Conservation (phyloP, 2,888 invertebrate species). For the Eupeodes luniger region DNA sequence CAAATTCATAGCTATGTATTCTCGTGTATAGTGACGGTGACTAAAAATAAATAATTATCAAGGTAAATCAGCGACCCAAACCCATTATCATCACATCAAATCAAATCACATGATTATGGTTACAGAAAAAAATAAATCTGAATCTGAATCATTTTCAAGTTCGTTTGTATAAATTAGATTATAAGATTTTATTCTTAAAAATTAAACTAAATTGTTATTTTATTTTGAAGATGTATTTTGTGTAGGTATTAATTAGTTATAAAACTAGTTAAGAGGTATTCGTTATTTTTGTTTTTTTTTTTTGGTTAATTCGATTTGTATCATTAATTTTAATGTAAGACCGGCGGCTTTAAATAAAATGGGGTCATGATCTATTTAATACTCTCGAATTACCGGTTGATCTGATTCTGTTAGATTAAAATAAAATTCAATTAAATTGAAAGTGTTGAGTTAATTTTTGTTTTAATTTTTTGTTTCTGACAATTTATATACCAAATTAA, state of each 20-base stretch:
- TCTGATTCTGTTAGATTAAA: neutral
- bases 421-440: neutral
- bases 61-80: conserved; percentile 9
- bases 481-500: too few relatives aligned
- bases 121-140: neutral
- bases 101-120: too few relatives aligned
- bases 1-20: neutral
- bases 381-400: conserved; percentile 1
- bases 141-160: conserved; percentile 2
- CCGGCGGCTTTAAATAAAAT: too few relatives aligned
- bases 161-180: neutral
- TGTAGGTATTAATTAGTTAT: neutral
- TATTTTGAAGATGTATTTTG: neutral
- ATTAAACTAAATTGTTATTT: neutral
- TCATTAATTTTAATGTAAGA: conserved; percentile 6
- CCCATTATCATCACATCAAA: neutral
- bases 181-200: neutral
- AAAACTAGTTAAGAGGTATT: neutral
- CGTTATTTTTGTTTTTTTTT: too few relatives aligned
- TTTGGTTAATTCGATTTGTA: neutral
- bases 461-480: neutral
- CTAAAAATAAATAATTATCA: neutral
- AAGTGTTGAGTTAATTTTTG: neutral
- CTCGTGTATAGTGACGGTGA: neutral
- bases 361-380: neutral